Conservation (phyloP, 2,888 invertebrate species). For the Scrobipalpa costella region DNA sequence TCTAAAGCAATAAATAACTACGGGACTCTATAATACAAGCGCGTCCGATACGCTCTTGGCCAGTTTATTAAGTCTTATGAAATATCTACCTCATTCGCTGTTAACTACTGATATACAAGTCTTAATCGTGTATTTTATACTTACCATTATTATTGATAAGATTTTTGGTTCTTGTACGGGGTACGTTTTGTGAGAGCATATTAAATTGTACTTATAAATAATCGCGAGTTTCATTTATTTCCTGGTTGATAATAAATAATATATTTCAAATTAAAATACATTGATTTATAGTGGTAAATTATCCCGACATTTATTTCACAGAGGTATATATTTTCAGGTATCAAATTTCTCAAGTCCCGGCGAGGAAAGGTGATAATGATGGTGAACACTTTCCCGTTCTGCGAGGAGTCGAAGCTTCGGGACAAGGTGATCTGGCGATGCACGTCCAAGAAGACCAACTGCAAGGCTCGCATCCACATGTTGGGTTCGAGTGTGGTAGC, state of each 20-base stretch:
- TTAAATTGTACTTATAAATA: slow-evolving; percentile 80
- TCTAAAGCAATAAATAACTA: too few relatives aligned
- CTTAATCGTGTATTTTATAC: slow-evolving; percentile 76
- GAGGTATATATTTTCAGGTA: slow-evolving; percentile 56
- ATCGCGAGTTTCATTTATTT: slow-evolving; percentile 71
- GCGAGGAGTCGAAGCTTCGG: slow-evolving; percentile 76
- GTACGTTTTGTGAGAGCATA: slow-evolving; percentile 79
- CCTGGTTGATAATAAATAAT: not conserved
- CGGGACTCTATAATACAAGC: too few relatives aligned
- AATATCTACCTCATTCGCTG: too few relatives aligned
- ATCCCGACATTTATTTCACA: slow-evolving; percentile 49
- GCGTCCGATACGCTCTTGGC: too few relatives aligned
- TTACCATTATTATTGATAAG: slow-evolving; percentile 71
- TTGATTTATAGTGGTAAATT: not conserved
- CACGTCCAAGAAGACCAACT: slow-evolving; percentile 78
- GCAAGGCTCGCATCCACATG: slow-evolving; percentile 78
- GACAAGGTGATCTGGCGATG: slow-evolving; percentile 79
- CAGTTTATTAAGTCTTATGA: too few relatives aligned
- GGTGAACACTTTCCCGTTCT: slow-evolving; percentile 79
- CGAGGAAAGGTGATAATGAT: slow-evolving; percentile 79
- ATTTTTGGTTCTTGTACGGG: slow-evolving; percentile 75
- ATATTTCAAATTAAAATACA: too few relatives aligned
- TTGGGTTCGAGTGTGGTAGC: slow-evolving; percentile 73
- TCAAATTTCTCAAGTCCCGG: slow-evolving; percentile 76
- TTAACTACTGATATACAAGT: slow-evolving; percentile 68